Evolutionary conservation across 2,888 invertebrate genomes (phyloP).

Genomic region (Achlya flavicornis): DNA sequence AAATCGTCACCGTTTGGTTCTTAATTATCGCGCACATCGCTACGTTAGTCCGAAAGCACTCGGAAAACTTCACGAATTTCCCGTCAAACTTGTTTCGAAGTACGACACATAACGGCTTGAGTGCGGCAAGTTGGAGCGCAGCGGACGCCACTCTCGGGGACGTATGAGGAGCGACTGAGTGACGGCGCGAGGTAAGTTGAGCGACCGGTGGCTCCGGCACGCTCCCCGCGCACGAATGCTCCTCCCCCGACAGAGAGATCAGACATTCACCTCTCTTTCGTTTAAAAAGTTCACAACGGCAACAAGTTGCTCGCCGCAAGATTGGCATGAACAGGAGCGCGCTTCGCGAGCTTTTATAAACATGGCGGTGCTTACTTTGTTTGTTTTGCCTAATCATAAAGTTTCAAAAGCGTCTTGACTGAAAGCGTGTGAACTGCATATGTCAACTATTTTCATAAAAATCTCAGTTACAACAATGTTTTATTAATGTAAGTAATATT

Average conservation of each 20-base stretch:
- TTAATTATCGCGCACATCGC: constrained; percentile 76
- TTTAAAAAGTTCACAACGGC: constrained; percentile 78
- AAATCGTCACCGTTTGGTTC: constrained; percentile 74
- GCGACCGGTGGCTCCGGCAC: constrained; percentile 70
- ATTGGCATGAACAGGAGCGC: constrained; percentile 83
- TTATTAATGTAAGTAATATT: constrained; percentile 10
- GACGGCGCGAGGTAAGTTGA: constrained; percentile 69
- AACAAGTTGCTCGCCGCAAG: constrained; percentile 82
- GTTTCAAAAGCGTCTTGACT: constrained; percentile 66
- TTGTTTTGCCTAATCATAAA: constrained; percentile 80
- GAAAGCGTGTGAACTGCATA: constrained; percentile 53
- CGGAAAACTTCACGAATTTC: constrained; percentile 81
- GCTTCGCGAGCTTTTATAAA: constrained; percentile 82
- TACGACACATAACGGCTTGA: constrained; percentile 79
- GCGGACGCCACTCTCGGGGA: constrained; percentile 55
- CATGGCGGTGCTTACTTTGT: constrained; percentile 80
- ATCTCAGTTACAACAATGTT: neutral
- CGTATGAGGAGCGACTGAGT: constrained; percentile 70
- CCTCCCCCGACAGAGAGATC: constrained; percentile 75
- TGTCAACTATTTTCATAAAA: constrained; percentile 16
- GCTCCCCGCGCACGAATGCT: constrained; percentile 75
- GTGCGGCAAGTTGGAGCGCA: constrained; percentile 48
- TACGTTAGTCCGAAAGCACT: constrained; percentile 70
- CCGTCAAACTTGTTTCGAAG: constrained; percentile 83
- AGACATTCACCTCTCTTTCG: constrained; percentile 65